These are phyloP conservation scores for Paralinhomoeus sp. DNA, from an alignment of 2,888 invertebrate species.

Conservation along the genomic window DNA sequence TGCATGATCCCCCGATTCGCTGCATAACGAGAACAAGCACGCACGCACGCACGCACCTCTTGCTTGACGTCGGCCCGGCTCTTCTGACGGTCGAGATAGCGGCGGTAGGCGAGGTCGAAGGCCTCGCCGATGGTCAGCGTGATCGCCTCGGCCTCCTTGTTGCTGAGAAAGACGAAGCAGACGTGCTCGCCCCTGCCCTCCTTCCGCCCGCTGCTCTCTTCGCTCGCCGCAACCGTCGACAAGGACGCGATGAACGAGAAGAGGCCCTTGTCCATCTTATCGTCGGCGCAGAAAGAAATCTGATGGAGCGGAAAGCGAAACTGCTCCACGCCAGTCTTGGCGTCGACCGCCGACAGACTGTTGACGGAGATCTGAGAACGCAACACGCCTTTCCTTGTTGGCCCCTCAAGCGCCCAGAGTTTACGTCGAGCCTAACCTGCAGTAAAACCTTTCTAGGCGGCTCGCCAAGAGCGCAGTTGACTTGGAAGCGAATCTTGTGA, in stretches of 20 bases:
- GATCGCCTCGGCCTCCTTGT: conserved; percentile 87
- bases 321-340: conserved; percentile 42
- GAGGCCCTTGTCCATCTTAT: conserved; percentile 76
- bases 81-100: conserved; percentile 36
- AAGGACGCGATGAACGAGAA: conserved; percentile 53
- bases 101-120: conserved; percentile 78
- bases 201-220: too few relatives aligned
- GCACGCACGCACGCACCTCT: conserved; percentile 63
- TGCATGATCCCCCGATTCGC: conserved; percentile 35
- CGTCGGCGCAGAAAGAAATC: conserved; percentile 96
- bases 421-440: conserved; percentile 63
- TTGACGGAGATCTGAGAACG: conserved; percentile 92
- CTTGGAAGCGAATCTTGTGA: conserved; percentile 43
- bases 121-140: conserved; percentile 93
- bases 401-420: too few relatives aligned
- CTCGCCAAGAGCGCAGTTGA: not conserved
- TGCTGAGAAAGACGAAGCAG: conserved; percentile 90
- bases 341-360: conserved; percentile 72
- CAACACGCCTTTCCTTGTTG: too few relatives aligned
- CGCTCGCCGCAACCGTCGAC: too few relatives aligned
- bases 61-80: conserved; percentile 42
- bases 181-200: conserved; percentile 46
- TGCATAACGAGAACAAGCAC: too few relatives aligned
- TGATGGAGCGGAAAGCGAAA: conserved; percentile 86
- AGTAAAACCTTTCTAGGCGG: too few relatives aligned